Percentiles rank a stretch among this genome's conserved stretches.
Evolutionary conservation across 2,113 vertebrate species (phyloP).

Genomic region (Pteropus alecto): DNA sequence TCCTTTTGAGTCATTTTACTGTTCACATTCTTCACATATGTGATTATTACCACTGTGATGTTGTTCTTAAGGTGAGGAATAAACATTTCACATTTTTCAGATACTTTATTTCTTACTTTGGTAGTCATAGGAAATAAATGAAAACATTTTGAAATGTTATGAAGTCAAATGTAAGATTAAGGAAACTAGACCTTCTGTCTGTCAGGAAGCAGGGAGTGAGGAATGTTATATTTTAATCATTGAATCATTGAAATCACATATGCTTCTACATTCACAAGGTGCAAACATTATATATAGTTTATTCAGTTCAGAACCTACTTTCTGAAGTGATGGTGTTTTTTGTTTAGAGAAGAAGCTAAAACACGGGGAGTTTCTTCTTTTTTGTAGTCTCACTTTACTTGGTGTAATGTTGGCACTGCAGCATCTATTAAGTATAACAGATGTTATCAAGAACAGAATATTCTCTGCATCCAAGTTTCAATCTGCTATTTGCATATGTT

Average conservation of each 20-base stretch:
- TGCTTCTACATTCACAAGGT: neutral
- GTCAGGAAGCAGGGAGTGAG: neutral
- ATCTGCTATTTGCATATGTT: slow-evolving; percentile 52
- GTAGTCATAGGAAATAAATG: neutral
- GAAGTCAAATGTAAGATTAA: slow-evolving; percentile 28
- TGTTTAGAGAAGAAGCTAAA: slow-evolving; percentile 1
- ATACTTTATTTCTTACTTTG: neutral
- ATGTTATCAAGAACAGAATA: slow-evolving; percentile 55
- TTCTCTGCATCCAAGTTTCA: slow-evolving; percentile 61
- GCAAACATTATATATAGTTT: neutral
- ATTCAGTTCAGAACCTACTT: neutral
- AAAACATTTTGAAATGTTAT: slow-evolving; percentile 52
- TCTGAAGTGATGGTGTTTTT: neutral
- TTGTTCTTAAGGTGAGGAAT: neutral
- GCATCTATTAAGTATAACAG: slow-evolving; percentile 70
- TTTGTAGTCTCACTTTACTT: slow-evolving; percentile 59
- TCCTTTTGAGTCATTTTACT: neutral
- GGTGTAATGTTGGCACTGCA: slow-evolving; percentile 46
- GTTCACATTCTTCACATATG: neutral
- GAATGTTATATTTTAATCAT: slow-evolving; percentile 2
- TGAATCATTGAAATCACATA: slow-evolving; percentile 27
- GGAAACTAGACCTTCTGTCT: neutral
- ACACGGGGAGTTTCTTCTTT: slow-evolving; percentile 54
- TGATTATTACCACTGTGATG: neutral
- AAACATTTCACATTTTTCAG: neutral